These are phyloP conservation scores for Actinostola sp. DNA, from an alignment of 92 coral and sea anemone species.

Conservation along the genomic window DNA sequence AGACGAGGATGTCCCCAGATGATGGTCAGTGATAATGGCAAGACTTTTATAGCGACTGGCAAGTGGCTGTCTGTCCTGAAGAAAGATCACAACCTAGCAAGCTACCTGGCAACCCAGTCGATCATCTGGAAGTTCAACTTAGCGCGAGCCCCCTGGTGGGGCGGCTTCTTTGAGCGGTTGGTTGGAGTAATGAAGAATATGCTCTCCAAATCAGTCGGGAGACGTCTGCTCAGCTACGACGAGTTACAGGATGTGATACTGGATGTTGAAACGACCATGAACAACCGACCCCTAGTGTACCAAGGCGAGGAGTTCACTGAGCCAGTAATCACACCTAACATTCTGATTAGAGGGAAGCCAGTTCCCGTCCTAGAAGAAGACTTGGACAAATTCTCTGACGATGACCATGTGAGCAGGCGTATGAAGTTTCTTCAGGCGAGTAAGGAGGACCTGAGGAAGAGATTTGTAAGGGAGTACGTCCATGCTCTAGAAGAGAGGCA, in stretches of 20 bases:
- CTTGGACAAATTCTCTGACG: slow-evolving; percentile 35
- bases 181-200: slow-evolving; percentile 26
- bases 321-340: slow-evolving; percentile 67
- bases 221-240: slow-evolving; percentile 33
- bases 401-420: slow-evolving; percentile 31
- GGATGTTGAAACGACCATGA: slow-evolving; percentile 58
- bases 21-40: slow-evolving; percentile 64
- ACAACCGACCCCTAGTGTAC: slow-evolving; percentile 66
- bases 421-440: slow-evolving; percentile 42
- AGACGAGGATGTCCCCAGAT: slow-evolving; percentile 44
- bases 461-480: slow-evolving; percentile 40
- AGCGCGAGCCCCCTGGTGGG: slow-evolving; percentile 44
- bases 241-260: slow-evolving; percentile 56
- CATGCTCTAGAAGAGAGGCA: slow-evolving; percentile 59
- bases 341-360: slow-evolving; percentile 43
- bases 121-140: slow-evolving; percentile 60
- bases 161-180: slow-evolving; percentile 47
- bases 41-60: slow-evolving; percentile 41
- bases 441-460: slow-evolving; percentile 29
- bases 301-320: slow-evolving; percentile 63
- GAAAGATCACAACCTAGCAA: slow-evolving; percentile 43
- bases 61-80: slow-evolving; percentile 23
- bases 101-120: slow-evolving; percentile 45
- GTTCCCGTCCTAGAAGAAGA: slow-evolving; percentile 37
- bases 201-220: slow-evolving; percentile 46